phyloP scores from a whole-genome alignment of 2,797 vertebrate genomes.

The Geotrypetes seraphini region DNA sequence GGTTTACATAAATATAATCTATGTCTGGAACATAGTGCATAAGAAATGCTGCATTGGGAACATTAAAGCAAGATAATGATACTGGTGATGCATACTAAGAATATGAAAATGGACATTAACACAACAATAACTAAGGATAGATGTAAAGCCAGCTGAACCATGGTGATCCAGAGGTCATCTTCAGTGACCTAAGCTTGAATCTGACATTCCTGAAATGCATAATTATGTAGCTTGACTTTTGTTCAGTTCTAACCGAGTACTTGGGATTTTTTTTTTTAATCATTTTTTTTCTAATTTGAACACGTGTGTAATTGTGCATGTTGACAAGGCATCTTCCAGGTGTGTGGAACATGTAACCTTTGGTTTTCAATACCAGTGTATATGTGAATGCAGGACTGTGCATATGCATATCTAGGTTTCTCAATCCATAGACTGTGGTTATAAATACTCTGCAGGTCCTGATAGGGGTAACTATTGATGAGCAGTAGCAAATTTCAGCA shows the following conservation, averaged over 20 bases:
- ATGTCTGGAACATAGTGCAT: neutral
- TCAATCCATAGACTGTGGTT: too few relatives aligned
- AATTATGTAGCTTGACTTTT: neutral
- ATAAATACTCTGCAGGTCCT: too few relatives aligned
- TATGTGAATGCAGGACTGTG: neutral
- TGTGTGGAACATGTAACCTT: slow-evolving; percentile 9
- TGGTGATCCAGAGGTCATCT: neutral
- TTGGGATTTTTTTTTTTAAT: slow-evolving; percentile 2
- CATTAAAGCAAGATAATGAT: neutral
- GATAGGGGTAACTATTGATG: too few relatives aligned
- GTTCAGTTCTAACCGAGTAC: slow-evolving; percentile 12
- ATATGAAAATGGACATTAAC: neutral
- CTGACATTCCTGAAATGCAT: neutral
- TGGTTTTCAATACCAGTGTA: slow-evolving; percentile 4
- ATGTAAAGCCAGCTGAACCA: neutral
- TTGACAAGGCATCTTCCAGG: slow-evolving; percentile 11
- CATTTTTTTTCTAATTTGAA: slow-evolving; percentile 15
- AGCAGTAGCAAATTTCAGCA: too few relatives aligned
- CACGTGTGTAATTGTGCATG: slow-evolving; percentile 16
- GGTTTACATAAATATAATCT: neutral
- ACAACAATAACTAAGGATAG: neutral
- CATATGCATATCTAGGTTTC: neutral
- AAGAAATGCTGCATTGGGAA: neutral
- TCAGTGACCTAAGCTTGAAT: neutral
- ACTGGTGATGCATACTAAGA: neutral